These are phyloP conservation scores for Chloroceryle inda DNA, from an alignment of 2,797 vertebrate species.

Conservation along the genomic window DNA sequence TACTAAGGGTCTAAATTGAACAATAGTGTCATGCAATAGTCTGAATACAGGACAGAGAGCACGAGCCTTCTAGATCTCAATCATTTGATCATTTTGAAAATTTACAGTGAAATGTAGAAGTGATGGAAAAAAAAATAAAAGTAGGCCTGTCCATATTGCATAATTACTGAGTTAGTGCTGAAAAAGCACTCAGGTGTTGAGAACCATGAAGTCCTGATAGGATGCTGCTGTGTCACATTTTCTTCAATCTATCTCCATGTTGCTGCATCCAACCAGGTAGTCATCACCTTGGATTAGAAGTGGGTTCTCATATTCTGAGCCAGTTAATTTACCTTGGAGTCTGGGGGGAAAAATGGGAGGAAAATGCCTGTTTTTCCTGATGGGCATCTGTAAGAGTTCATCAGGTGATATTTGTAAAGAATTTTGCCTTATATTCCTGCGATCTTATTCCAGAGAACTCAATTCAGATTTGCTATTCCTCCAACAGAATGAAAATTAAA, in stretches of 20 bases:
- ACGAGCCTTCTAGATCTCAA: background rate
- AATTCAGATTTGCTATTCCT: background rate
- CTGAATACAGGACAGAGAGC: background rate
- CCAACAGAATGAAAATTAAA: conserved; percentile 10
- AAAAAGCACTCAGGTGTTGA: background rate
- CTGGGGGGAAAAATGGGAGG: background rate
- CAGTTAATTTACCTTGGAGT: background rate
- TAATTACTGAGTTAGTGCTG: conserved; percentile 22
- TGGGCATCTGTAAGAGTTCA: background rate
- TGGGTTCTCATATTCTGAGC: background rate
- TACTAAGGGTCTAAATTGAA: background rate
- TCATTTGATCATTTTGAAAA: background rate
- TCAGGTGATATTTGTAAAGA: background rate
- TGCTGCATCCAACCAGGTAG: background rate
- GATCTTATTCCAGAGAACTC: background rate
- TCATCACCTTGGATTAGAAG: background rate
- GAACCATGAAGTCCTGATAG: background rate
- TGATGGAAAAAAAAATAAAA: background rate
- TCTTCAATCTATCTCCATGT: background rate
- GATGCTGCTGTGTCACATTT: background rate
- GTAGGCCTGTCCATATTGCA: background rate
- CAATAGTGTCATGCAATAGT: background rate
- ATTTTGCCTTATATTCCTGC: background rate
- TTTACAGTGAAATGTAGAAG: background rate
- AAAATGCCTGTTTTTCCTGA: background rate